Evolutionary conservation across 2,888 invertebrate species (phyloP).

Genomic region (Athalia circularis): DNA sequence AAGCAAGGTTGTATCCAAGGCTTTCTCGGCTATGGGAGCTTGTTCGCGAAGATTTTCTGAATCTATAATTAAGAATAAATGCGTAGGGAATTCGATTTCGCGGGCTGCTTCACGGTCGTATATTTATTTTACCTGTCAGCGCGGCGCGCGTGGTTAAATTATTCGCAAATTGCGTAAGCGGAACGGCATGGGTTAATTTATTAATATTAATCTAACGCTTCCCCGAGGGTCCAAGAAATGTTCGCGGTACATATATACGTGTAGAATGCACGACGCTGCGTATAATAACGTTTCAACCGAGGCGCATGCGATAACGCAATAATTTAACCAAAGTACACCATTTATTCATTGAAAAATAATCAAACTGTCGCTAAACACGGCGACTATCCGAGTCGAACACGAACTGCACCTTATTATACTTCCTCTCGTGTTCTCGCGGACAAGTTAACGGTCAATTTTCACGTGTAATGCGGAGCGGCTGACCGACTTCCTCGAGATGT

Average conservation of each 20-base stretch:
- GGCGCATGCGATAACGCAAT: constrained; percentile 31
- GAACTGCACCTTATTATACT: too few relatives aligned
- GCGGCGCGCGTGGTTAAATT: constrained; percentile 14
- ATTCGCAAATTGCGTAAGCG: constrained; percentile 9
- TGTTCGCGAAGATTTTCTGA: too few relatives aligned
- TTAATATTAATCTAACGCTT: constrained; percentile 35
- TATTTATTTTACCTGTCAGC: constrained; percentile 3
- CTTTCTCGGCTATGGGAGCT: not conserved
- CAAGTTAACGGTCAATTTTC: too few relatives aligned
- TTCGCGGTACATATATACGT: too few relatives aligned
- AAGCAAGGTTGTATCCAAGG: not conserved
- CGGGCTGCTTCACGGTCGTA: too few relatives aligned
- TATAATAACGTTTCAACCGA: not conserved
- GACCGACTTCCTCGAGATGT: too few relatives aligned
- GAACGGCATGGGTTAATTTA: not conserved
- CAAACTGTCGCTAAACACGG: constrained; percentile 32
- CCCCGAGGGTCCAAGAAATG: constrained; percentile 13
- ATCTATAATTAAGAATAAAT: too few relatives aligned
- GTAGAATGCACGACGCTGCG: too few relatives aligned
- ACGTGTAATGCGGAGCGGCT: too few relatives aligned
- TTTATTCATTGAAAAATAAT: not conserved
- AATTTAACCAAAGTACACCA: constrained; percentile 18
- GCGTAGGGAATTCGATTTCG: too few relatives aligned
- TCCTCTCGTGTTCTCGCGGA: too few relatives aligned
- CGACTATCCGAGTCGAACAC: not conserved